phyloP scores from a whole-genome alignment of 2,888 invertebrate genomes.

The Athalia rosae region DNA sequence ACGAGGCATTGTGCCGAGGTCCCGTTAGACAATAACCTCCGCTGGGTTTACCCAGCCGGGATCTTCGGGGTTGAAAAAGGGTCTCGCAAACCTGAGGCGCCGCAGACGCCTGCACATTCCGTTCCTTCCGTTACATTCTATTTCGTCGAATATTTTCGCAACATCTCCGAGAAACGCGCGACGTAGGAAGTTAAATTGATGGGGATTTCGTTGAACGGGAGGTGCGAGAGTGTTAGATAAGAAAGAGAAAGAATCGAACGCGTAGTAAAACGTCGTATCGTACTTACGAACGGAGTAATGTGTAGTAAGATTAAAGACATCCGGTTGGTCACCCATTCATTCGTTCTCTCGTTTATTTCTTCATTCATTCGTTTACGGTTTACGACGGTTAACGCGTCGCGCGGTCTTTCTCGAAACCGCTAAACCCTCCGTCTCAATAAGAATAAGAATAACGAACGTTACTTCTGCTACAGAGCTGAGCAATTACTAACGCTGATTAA shows the following conservation, averaged over 20 bases:
- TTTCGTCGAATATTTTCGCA: too few species aligned
- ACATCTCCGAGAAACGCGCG: too few species aligned
- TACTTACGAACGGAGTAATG: too few species aligned
- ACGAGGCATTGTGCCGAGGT: not conserved
- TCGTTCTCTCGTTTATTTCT: too few species aligned
- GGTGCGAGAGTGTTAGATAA: too few species aligned
- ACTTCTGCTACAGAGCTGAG: too few species aligned
- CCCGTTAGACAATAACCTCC: conserved; percentile 30
- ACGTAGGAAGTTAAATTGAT: too few species aligned
- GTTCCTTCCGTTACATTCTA: too few species aligned
- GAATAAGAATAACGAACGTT: not conserved
- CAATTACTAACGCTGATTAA: not conserved
- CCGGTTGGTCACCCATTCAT: conserved; percentile 30
- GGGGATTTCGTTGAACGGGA: too few species aligned
- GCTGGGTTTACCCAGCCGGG: not conserved
- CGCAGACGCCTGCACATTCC: not conserved
- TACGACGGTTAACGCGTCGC: too few species aligned
- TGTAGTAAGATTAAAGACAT: conserved; percentile 36
- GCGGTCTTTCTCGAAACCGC: not conserved
- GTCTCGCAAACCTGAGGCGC: conserved; percentile 12
- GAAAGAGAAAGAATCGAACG: not conserved
- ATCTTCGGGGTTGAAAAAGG: conserved; percentile 14
- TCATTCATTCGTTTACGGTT: too few species aligned
- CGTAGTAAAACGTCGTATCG: not conserved
- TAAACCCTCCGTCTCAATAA: conserved; percentile 15